A percentile compares a stretch with the other conserved stretches of the same genome.
Conservation (phyloP, 2,888 invertebrate species). For the Platynereis dumerilii region DNA sequence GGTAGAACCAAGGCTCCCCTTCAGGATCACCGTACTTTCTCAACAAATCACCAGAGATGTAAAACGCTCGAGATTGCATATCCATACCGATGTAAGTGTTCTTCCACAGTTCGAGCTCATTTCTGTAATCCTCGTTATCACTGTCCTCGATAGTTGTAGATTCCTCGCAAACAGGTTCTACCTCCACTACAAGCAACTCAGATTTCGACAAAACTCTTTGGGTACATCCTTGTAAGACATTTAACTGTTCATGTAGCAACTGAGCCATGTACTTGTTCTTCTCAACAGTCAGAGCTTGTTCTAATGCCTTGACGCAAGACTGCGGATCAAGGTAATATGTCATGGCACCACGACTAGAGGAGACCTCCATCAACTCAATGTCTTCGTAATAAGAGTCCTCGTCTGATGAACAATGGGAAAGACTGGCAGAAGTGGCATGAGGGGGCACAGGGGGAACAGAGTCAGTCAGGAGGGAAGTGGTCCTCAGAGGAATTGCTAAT, state of each 20-base stretch:
- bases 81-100: constrained; percentile 33
- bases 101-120: constrained; percentile 4
- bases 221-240: constrained; percentile 10
- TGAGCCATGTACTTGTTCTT: constrained; percentile 7
- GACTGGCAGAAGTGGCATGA: no score
- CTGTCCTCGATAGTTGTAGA: background rate
- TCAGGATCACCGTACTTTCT: constrained; percentile 39
- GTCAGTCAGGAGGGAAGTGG: no score
- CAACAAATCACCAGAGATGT: constrained; percentile 29
- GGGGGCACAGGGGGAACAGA: no score
- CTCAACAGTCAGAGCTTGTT: constrained; percentile 12
- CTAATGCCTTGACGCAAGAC: constrained; percentile 21
- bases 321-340: constrained; percentile 38
- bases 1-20: constrained; percentile 41
- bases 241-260: constrained; percentile 7
- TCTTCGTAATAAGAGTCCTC: constrained; percentile 42
- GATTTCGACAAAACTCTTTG: constrained; percentile 6
- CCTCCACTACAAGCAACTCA: background rate
- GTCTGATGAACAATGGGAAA: constrained; percentile 14
- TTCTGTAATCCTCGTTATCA: constrained; percentile 1
- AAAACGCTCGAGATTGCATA: constrained; percentile 35
- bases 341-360: constrained; percentile 8
- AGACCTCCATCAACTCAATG: constrained; percentile 33
- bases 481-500: no score
- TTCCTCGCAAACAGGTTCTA: background rate